These are phyloP conservation scores for Platycheirus rosarum DNA, from an alignment of 2,888 invertebrate genomes.

Conservation along the genomic window DNA sequence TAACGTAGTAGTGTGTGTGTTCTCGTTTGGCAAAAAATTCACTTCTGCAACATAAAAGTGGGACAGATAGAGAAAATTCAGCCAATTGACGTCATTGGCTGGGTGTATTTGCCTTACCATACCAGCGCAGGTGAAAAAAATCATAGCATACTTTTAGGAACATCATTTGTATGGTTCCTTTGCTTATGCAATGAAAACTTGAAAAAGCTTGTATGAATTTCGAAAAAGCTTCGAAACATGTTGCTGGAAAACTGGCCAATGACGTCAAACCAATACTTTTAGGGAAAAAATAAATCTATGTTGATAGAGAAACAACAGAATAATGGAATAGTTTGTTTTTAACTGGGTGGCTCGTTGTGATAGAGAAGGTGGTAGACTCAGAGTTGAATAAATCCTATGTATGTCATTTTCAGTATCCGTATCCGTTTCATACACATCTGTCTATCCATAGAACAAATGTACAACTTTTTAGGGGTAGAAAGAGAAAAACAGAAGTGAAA, in stretches of 20 bases:
- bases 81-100: constrained; percentile 60
- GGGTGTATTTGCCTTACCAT: constrained; percentile 34
- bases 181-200: constrained; percentile 54
- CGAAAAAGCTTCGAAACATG: constrained; percentile 63
- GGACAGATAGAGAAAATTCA: constrained; percentile 16
- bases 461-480: constrained; percentile 64
- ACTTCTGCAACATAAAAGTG: constrained; percentile 38
- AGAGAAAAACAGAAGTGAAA: constrained; percentile 55
- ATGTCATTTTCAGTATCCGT: constrained; percentile 50
- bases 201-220: constrained; percentile 25
- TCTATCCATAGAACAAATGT: constrained; percentile 41
- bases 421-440: constrained; percentile 2
- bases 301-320: constrained; percentile 25
- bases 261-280: constrained; percentile 52
- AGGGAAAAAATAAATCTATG: background rate
- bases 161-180: background rate
- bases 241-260: constrained; percentile 31
- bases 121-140: background rate
- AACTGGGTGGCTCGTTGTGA: constrained; percentile 47
- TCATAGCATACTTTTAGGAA: constrained; percentile 57
- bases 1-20: constrained; percentile 28
- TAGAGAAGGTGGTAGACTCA: constrained; percentile 53
- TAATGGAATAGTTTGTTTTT: background rate
- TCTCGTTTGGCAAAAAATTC: constrained; percentile 49
- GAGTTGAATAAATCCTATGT: constrained; percentile 70